These are phyloP conservation scores for Sinodicranocentrus sp. DNA, from an alignment of 2,888 invertebrate genomes.

Conservation along the genomic window DNA sequence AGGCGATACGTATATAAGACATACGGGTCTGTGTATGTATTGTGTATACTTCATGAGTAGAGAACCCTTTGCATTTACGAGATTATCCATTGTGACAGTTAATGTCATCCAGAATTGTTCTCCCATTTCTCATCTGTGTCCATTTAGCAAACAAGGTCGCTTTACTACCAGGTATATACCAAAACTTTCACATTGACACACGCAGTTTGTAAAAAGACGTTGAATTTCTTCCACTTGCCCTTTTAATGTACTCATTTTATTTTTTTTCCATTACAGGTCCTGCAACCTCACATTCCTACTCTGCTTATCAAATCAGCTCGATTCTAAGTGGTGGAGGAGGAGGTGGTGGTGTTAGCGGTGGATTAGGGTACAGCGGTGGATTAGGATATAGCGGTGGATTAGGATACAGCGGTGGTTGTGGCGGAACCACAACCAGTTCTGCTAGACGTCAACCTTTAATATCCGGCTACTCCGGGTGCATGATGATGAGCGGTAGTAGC, in stretches of 20 bases:
- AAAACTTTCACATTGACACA: too few species aligned
- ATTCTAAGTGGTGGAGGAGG: conserved; percentile 32
- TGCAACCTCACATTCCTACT: conserved; percentile 46
- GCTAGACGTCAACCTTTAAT: conserved; percentile 41
- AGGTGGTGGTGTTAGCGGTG: background rate
- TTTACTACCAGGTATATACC: too few species aligned
- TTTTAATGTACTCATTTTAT: background rate
- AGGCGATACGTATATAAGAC: too few species aligned
- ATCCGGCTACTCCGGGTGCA: conserved; percentile 48
- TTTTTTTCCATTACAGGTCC: conserved; percentile 29
- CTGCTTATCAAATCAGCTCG: conserved; percentile 62
- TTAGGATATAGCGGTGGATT: background rate
- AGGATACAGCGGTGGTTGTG: conserved; percentile 9
- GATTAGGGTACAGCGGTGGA: background rate
- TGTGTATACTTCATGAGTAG: too few species aligned
- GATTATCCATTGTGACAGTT: conserved; percentile 55
- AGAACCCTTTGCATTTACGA: conserved; percentile 42
- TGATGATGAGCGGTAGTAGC: conserved; percentile 42
- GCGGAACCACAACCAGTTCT: conserved; percentile 1
- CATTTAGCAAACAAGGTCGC: conserved; percentile 20
- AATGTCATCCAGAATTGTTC: conserved; percentile 50
- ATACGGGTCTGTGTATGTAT: too few species aligned
- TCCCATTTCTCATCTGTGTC: conserved; percentile 44
- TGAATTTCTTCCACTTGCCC: conserved; percentile 1
- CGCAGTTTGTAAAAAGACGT: too few species aligned